These are phyloP conservation scores for Rapana venosa DNA, from an alignment of 2,888 invertebrate species.

Conservation along the genomic window DNA sequence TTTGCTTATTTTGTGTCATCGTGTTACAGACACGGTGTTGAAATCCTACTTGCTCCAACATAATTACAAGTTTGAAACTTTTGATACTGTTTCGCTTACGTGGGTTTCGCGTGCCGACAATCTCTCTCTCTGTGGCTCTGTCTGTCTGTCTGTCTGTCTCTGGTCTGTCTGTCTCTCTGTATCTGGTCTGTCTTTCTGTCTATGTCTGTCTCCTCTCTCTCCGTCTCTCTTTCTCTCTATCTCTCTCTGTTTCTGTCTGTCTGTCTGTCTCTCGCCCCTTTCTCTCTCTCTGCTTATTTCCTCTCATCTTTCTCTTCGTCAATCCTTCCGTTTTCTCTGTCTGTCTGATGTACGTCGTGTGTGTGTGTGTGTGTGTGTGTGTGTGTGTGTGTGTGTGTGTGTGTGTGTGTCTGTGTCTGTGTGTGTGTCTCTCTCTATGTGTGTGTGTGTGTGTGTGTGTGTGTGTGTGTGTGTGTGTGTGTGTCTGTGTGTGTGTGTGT, in stretches of 20 bases:
- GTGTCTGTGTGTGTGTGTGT: conserved; percentile 2
- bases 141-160: too few relatives aligned
- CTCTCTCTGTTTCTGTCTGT: background rate
- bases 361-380: conserved; percentile 1
- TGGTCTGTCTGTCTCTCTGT: background rate
- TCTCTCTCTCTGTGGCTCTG: background rate
- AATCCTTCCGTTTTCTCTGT: too few relatives aligned
- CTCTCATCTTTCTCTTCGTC: too few relatives aligned
- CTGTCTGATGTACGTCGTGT: too few relatives aligned
- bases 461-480: conserved; percentile 15
- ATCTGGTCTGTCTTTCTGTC: background rate
- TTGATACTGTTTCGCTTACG: too few relatives aligned
- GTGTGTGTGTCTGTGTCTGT: background rate
- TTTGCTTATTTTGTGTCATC: too few relatives aligned
- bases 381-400: background rate
- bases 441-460: conserved; percentile 1
- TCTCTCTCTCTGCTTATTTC: background rate
- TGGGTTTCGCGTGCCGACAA: too few relatives aligned
- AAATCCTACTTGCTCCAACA: too few relatives aligned
- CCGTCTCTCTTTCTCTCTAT: background rate
- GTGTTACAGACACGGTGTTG: too few relatives aligned
- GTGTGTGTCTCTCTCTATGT: background rate
- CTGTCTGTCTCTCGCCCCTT: too few relatives aligned
- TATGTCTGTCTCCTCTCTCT: background rate
- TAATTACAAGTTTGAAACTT: too few relatives aligned